phyloP scores from a whole-genome alignment of 2,113 vertebrate species.

The Cyphomyrus plagiostoma region DNA sequence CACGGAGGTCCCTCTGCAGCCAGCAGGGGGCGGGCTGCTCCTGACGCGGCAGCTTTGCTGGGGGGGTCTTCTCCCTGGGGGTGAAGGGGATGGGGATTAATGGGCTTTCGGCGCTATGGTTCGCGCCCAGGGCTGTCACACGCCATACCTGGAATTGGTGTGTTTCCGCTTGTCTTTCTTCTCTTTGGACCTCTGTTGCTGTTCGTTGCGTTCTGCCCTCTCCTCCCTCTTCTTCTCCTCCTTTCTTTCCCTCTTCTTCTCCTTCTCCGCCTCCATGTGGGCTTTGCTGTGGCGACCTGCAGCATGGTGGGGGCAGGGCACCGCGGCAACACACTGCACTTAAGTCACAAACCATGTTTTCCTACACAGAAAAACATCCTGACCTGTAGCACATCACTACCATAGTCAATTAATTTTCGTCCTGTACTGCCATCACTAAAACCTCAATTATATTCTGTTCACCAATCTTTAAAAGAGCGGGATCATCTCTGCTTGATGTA shows the following conservation, averaged over 20 bases:
- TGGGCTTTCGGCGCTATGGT: neutral
- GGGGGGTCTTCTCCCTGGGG: constrained; percentile 52
- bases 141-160: constrained; percentile 38
- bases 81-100: neutral
- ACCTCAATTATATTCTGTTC: neutral
- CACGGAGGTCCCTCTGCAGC: constrained; percentile 76
- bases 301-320: neutral
- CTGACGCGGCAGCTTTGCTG: constrained; percentile 49
- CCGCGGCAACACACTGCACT: neutral
- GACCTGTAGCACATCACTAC: neutral
- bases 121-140: neutral
- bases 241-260: constrained; percentile 35
- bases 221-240: constrained; percentile 23
- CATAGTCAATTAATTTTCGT: neutral
- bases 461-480: neutral
- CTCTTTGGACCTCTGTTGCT: constrained; percentile 31
- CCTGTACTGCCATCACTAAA: neutral
- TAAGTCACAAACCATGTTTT: neutral
- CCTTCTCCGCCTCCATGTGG: constrained; percentile 60
- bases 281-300: constrained; percentile 67
- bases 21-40: constrained; percentile 56
- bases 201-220: constrained; percentile 25
- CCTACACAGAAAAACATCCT: neutral
- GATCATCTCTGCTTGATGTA: neutral
- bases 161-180: constrained; percentile 62